Conservation (phyloP, 2,113 vertebrate species). For the Daboia siamensis region DNA sequence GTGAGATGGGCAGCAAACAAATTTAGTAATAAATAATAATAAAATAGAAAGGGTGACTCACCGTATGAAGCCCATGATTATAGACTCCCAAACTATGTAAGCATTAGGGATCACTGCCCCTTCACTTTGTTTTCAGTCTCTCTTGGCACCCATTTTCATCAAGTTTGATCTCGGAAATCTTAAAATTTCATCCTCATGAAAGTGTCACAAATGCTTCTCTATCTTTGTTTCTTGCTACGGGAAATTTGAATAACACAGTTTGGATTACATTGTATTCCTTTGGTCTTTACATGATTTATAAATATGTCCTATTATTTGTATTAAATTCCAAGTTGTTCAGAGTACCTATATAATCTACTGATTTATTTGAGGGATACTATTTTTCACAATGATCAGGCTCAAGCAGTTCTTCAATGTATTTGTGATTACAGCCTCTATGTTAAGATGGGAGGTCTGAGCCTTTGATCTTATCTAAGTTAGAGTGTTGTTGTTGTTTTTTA, state of each 20-base stretch:
- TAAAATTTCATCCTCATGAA: neutral
- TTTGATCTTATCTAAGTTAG: neutral
- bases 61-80: neutral
- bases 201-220: neutral
- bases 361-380: neutral
- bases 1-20: neutral
- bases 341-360: neutral
- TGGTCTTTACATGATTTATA: neutral
- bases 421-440: neutral
- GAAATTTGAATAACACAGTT: neutral
- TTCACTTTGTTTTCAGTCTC: neutral
- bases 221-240: neutral
- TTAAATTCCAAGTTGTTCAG: neutral
- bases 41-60: neutral
- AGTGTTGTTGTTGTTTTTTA: neutral
- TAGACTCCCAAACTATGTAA: neutral
- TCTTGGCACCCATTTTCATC: neutral
- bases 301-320: neutral
- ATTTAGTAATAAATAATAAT: neutral
- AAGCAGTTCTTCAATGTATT: neutral
- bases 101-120: neutral
- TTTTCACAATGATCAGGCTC: neutral
- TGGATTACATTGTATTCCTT: neutral
- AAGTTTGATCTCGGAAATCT: neutral
- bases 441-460: neutral